Base-by-base conservation (phyloP, 2,888 invertebrate species). In the Ichneumon xanthorius region DNA sequence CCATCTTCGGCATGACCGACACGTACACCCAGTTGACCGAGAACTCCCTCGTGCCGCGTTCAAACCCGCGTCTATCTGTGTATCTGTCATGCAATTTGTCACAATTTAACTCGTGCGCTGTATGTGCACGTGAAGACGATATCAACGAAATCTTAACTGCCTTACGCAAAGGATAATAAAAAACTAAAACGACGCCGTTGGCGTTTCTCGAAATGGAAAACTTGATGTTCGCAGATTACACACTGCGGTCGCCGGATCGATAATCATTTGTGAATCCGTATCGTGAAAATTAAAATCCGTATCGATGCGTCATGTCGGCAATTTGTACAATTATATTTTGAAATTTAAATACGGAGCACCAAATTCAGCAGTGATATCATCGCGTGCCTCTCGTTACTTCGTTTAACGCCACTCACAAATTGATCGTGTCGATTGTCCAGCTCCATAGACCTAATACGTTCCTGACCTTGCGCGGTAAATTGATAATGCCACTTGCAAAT, bases 351-450 rank as follows among this genome's bases (percentile, higher is more conserved):
- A 9, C 55, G 26, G 45, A 58, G 26, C 19, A 50, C 73, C 80
- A 70, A 78, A 71, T 89, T 87, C 65, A 79, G 65, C 50, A 77
- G 73, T 90, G 90, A 91, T 83, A 86, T 90, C 90, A 90, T 80
- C 85, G 87, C 83, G 81, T 85, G 82, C 50, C 75, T 45, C 48
- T 53, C 71, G 48, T 71, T 30, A 76, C 63, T 73, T 75, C 65
- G 78, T 82, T 88, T 78, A 83, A 89, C 84, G 72, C 85, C 75
- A 53, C 67, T 70, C 86, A 87, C 87, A 89, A 90, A 90, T 91
- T 88, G 88, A 88, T 88, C 83, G 68, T 26, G 67, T 77, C 77
- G 72, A 63, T 63, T 70, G 9, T 26, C 63, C 22, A 22, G 80
- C 50, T 53, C 53, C 48, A 45, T 33, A 53, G 61, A 67, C 45